phyloP scores from a whole-genome alignment of 2,888 invertebrate species.

The Thereva nobilitata region DNA sequence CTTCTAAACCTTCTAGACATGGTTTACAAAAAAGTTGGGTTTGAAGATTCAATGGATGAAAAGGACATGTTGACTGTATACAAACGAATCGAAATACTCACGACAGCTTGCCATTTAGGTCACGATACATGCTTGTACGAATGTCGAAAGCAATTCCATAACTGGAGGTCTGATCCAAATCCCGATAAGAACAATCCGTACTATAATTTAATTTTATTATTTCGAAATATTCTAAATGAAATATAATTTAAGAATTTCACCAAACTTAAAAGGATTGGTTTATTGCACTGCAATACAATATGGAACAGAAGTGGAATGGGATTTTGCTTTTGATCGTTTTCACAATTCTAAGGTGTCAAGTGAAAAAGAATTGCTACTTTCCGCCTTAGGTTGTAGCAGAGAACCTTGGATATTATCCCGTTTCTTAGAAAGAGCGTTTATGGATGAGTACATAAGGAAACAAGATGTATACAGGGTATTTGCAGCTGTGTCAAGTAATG shows the following conservation, averaged over 20 bases:
- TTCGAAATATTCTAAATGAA: slow-evolving; percentile 1
- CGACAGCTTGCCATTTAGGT: slow-evolving; percentile 76
- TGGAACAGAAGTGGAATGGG: slow-evolving; percentile 86
- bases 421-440: slow-evolving; percentile 74
- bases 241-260: slow-evolving; percentile 68
- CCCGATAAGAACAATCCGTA: slow-evolving; percentile 77
- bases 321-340: slow-evolving; percentile 83
- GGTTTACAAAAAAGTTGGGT: slow-evolving; percentile 72
- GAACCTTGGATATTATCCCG: slow-evolving; percentile 76
- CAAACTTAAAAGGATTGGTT: slow-evolving; percentile 79
- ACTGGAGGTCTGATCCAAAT: slow-evolving; percentile 73
- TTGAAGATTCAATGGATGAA: slow-evolving; percentile 67
- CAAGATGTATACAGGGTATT: slow-evolving; percentile 82
- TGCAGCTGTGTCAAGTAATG: slow-evolving; percentile 73
- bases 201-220: slow-evolving; percentile 51
- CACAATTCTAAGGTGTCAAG: slow-evolving; percentile 75
- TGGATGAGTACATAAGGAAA: slow-evolving; percentile 77
- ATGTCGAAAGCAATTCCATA: slow-evolving; percentile 71
- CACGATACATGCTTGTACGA: slow-evolving; percentile 75
- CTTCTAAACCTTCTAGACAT: slow-evolving; percentile 67
- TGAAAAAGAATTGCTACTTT: slow-evolving; percentile 77
- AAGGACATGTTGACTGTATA: slow-evolving; percentile 67
- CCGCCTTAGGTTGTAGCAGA: slow-evolving; percentile 79
- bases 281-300: slow-evolving; percentile 85
- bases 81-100: slow-evolving; percentile 71